Evolutionary conservation across 2,888 invertebrate species (phyloP), one percentile per base, ranked within the genome.

Genomic region (Ptychoptera albimana): DNA sequence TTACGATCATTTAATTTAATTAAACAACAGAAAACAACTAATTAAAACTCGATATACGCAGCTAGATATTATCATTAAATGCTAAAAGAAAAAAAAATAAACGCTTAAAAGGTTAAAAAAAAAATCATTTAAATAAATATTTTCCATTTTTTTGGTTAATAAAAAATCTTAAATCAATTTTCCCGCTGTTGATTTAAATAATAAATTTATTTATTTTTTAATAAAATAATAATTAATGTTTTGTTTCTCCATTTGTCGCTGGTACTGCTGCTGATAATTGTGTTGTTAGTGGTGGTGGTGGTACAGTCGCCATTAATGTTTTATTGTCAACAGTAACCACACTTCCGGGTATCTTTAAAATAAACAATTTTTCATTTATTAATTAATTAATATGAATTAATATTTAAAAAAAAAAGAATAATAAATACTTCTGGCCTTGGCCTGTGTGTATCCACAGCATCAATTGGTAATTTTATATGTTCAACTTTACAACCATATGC

Each of bases 401-500:
- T 36, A 36, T 37, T 2, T 13, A 43, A 38, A 36, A 30, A 38
- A 16, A 38, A 10, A 41, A 39, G 29, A 10, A 7, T 8, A n/a
- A 37, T 55, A 66, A 66, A 64, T 68, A 84, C 83, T 68, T 73
- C 70, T 54, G 94, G 94, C 68, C 91, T 93, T 46, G 88, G 77
- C 42, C 94, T 78, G 67, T 98, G 96, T 43, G 97, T 98, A 66
- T 97, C 89, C 46, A 97, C 97, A 49, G 96, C 94, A 46, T 84
- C 84, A 44, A 97, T 82, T 36, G 88, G 82, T 52, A 98, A 73
- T 59, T 81, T 76, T 60, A 97, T 86, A 66, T 91, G 82, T 61
- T 97, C 96, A 60, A 94, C 85, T 57, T 92, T 84, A 66, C 97
- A 98, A 36, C 97, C 97, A 64, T 98, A 98, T 32, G 98, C 97